phyloP scores from a whole-genome alignment of 2,113 vertebrate species.

The Lethenteron camtschaticum region DNA sequence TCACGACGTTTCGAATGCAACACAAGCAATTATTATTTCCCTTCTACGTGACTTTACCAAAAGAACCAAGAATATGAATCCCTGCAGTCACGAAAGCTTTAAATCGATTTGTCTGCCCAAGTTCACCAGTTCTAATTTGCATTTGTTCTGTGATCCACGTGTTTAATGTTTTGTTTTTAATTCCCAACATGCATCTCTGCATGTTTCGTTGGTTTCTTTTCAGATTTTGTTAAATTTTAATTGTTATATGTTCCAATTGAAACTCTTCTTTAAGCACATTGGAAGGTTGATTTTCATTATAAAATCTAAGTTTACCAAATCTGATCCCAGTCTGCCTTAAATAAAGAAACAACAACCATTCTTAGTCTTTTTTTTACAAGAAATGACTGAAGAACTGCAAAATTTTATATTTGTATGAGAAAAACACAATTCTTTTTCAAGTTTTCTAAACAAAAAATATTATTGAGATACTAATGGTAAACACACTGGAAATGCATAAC shows the following conservation, averaged over 20 bases:
- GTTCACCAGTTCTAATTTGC: neutral
- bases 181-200: neutral
- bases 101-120: too few relatives aligned
- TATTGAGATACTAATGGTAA: too few relatives aligned
- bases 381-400: neutral
- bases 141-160: neutral
- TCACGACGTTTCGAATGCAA: too few relatives aligned
- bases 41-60: too few relatives aligned
- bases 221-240: neutral
- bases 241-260: neutral
- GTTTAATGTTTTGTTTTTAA: neutral
- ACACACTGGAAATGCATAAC: too few relatives aligned
- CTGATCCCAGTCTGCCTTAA: neutral
- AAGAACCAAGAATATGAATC: too few relatives aligned
- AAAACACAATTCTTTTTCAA: too few relatives aligned
- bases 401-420: too few relatives aligned
- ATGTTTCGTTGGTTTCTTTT: neutral
- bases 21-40: too few relatives aligned
- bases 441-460: too few relatives aligned
- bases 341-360: neutral
- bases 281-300: neutral
- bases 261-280: neutral
- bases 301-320: neutral
- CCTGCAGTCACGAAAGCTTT: too few relatives aligned
- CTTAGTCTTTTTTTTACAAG: neutral